Conservation (phyloP, 2,797 vertebrate species). For the Acrocephalus scirpaceus region DNA sequence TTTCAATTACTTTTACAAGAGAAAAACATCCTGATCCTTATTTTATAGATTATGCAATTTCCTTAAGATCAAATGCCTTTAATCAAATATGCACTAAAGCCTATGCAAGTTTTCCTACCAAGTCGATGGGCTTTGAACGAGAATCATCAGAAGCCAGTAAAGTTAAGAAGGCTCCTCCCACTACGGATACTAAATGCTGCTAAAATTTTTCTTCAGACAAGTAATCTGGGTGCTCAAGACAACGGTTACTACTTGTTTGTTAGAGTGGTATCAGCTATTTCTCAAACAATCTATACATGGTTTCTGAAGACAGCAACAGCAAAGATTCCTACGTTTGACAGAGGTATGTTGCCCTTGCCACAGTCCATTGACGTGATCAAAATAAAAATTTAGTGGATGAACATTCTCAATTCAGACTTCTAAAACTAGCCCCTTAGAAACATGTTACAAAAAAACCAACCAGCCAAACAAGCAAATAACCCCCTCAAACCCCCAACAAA, state of each 20-base stretch:
- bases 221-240: not conserved
- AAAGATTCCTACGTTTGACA: not conserved
- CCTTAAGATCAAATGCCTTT: not conserved
- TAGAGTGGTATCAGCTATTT: not conserved
- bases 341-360: not conserved
- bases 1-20: slow-evolving; percentile 4
- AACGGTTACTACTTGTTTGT: not conserved
- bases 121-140: not conserved
- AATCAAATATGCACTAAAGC: not conserved
- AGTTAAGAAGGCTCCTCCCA: not conserved
- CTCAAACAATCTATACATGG: not conserved
- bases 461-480: too few species aligned
- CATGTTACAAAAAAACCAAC: not conserved
- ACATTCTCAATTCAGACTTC: slow-evolving; percentile 12
- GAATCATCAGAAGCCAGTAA: not conserved
- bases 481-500: not conserved
- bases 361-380: not conserved
- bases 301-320: not conserved
- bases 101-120: not conserved
- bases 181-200: not conserved
- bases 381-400: slow-evolving; percentile 23
- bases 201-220: not conserved
- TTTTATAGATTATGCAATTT: not conserved
- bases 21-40: not conserved
- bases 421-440: slow-evolving; percentile 37